These are phyloP conservation scores for Acanthurus lineatus DNA, from an alignment of 2,797 vertebrate species.

Conservation along the genomic window DNA sequence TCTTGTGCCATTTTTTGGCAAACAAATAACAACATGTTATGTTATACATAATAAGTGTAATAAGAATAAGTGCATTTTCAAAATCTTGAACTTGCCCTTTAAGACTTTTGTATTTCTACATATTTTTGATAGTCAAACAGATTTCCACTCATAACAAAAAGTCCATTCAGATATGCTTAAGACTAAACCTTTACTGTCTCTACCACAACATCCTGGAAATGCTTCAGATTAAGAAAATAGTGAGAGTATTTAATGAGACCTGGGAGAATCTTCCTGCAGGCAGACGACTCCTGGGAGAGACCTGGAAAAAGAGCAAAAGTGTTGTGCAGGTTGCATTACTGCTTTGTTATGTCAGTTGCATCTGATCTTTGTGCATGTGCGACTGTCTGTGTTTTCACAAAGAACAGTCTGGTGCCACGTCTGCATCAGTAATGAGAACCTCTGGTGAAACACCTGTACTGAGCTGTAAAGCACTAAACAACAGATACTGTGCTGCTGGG, in stretches of 20 bases:
- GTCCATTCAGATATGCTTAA: neutral
- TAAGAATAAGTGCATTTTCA: neutral
- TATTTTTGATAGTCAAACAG: neutral
- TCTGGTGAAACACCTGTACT: constrained; percentile 59
- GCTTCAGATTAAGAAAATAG: neutral
- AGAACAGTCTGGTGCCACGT: constrained; percentile 52
- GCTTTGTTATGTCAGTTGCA: neutral
- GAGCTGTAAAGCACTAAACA: constrained; percentile 40
- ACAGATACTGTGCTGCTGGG: constrained; percentile 14
- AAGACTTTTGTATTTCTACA: neutral
- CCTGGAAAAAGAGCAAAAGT: neutral
- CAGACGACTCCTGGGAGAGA: neutral
- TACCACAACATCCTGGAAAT: neutral
- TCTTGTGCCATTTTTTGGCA: neutral
- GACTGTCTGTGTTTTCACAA: constrained; percentile 27
- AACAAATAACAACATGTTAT: neutral
- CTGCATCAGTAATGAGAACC: constrained; percentile 56
- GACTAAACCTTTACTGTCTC: neutral
- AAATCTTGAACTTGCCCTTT: neutral
- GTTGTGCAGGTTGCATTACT: neutral
- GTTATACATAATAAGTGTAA: too few species aligned
- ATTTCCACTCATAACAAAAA: neutral
- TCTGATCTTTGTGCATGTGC: constrained; percentile 16
- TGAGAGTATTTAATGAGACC: neutral
- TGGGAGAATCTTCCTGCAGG: neutral